A percentile compares a stretch with the other conserved stretches of the same genome.
Conservation (phyloP, 2,888 invertebrate genomes). For the Podotricha telesiphe region DNA sequence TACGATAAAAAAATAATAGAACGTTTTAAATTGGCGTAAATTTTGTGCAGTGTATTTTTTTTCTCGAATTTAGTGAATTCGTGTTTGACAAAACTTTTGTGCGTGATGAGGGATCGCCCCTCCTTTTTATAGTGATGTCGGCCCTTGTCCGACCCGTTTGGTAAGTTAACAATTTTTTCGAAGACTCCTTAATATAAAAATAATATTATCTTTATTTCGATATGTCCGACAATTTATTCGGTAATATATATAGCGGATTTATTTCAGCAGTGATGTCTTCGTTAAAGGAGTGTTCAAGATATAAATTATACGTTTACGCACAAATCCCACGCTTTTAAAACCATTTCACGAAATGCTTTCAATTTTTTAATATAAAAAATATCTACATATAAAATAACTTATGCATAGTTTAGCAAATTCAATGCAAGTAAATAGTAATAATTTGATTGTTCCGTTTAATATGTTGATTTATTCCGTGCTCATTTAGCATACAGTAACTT, state of each 20-base stretch:
- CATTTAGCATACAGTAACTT: constrained; percentile 52
- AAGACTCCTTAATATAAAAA: constrained; percentile 33
- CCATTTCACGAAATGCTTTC: constrained; percentile 84
- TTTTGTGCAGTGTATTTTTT: constrained; percentile 65
- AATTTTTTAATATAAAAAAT: constrained; percentile 50
- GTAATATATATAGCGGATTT: constrained; percentile 46
- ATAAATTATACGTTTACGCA: constrained; percentile 69
- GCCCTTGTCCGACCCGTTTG: constrained; percentile 82
- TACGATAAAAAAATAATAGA: constrained; percentile 42
- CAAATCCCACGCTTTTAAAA: constrained; percentile 83
- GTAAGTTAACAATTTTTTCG: constrained; percentile 65
- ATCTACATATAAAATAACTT: neutral
- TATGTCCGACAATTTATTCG: constrained; percentile 1
- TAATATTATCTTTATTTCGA: constrained; percentile 14
- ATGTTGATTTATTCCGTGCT: constrained; percentile 53
- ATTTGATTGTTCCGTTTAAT: constrained; percentile 46
- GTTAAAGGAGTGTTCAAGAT: constrained; percentile 70
- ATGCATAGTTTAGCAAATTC: constrained; percentile 8
- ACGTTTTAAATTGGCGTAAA: constrained; percentile 52
- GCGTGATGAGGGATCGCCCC: constrained; percentile 74
- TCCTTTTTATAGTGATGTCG: constrained; percentile 82
- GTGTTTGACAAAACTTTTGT: constrained; percentile 65
- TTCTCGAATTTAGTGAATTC: constrained; percentile 55
- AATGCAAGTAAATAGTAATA: constrained; percentile 36
- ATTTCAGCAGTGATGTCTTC: constrained; percentile 75